Evolutionary conservation across 2,888 invertebrate genomes (phyloP).

Genomic region (Hedya salicella): DNA sequence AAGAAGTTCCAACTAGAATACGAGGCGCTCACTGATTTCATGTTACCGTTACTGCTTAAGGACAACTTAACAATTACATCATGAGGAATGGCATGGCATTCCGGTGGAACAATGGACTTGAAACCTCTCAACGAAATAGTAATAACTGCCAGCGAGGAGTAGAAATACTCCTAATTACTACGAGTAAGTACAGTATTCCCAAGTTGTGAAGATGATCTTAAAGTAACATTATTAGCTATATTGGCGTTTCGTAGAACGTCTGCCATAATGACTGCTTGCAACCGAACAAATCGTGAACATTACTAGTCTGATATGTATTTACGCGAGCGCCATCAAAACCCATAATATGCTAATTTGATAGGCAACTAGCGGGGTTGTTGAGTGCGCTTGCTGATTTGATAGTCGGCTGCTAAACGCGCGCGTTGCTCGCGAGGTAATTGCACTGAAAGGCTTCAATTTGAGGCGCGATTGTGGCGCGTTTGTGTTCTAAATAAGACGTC

Average conservation of each 20-base stretch:
- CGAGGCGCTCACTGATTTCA: slow-evolving; percentile 29
- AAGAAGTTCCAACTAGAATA: slow-evolving; percentile 32
- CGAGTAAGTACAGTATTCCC: background rate
- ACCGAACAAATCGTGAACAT: slow-evolving; percentile 42
- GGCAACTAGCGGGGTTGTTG: slow-evolving; percentile 56
- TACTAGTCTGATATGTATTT: slow-evolving; percentile 46
- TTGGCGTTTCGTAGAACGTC: slow-evolving; percentile 13
- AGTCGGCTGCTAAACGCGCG: slow-evolving; percentile 71
- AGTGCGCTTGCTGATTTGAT: slow-evolving; percentile 65
- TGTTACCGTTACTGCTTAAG: slow-evolving; percentile 37
- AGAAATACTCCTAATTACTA: background rate
- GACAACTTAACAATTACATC: slow-evolving; percentile 25
- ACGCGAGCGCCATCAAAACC: slow-evolving; percentile 50
- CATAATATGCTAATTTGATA: slow-evolving; percentile 57
- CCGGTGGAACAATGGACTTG: slow-evolving; percentile 28
- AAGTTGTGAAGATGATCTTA: background rate
- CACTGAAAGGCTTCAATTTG: slow-evolving; percentile 81
- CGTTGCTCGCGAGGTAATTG: slow-evolving; percentile 72
- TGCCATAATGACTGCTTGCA: slow-evolving; percentile 4
- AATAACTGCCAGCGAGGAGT: background rate
- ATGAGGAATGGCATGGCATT: slow-evolving; percentile 15
- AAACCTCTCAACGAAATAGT: background rate
- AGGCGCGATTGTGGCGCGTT: slow-evolving; percentile 72
- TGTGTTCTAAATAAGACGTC: slow-evolving; percentile 82
- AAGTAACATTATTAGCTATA: background rate